A percentile compares a stretch with the other conserved stretches of the same genome.
phyloP scores from a whole-genome alignment of 1,140 invertebrate species.

The Neomicropteryx cornuta region DNA sequence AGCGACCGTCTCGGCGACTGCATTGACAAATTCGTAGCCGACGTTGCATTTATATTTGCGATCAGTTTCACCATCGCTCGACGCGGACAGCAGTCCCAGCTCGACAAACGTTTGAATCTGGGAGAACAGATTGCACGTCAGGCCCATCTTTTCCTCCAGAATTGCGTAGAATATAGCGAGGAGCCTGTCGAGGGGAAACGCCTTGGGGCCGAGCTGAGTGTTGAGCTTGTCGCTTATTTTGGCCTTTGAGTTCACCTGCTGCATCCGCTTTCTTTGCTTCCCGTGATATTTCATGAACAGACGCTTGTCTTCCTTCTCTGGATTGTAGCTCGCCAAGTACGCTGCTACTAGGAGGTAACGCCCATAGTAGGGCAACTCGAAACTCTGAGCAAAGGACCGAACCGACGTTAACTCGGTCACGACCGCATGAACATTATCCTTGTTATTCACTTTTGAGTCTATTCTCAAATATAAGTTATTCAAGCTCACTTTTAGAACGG shows the following conservation, averaged over 20 bases:
- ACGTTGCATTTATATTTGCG: constrained; percentile 65
- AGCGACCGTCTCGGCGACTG: constrained; percentile 56
- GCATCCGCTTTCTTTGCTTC: constrained; percentile 44
- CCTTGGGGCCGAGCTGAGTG: constrained; percentile 61
- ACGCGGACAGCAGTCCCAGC: constrained; percentile 51
- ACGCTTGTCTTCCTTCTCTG: constrained; percentile 71
- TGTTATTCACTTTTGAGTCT: constrained; percentile 20
- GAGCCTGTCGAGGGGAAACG: constrained; percentile 72
- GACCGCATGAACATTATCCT: constrained; percentile 22
- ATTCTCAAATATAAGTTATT: constrained; percentile 70
- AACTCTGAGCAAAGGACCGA: constrained; percentile 48
- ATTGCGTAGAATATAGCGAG: constrained; percentile 89
- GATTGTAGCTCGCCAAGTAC: constrained; percentile 85
- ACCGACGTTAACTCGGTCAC: constrained; percentile 33
- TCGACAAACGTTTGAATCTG: constrained; percentile 69
- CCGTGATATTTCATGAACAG: constrained; percentile 69
- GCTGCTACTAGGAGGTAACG: constrained; percentile 82
- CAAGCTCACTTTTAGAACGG: constrained; percentile 59
- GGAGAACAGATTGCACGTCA: constrained; percentile 71
- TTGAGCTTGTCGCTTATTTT: constrained; percentile 44
- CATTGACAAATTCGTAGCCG: constrained; percentile 54
- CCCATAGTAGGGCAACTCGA: constrained; percentile 80
- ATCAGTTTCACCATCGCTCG: constrained; percentile 50
- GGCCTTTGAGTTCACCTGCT: constrained; percentile 44
- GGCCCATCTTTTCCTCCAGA: constrained; percentile 67